phyloP scores from a whole-genome alignment of 2,888 invertebrate species.

The Sialis fuliginosa region DNA sequence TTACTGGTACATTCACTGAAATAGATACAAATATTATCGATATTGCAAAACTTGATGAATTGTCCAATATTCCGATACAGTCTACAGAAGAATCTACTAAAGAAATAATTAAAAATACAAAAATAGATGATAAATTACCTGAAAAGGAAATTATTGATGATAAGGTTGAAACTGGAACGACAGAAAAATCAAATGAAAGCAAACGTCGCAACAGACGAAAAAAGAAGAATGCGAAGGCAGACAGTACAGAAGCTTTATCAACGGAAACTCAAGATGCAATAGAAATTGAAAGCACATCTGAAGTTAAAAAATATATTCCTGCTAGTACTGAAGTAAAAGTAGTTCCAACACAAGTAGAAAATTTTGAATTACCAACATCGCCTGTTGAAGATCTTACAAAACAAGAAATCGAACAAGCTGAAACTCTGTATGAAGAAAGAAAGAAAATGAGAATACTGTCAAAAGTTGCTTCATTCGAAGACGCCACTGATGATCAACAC shows the following conservation, averaged over 20 bases:
- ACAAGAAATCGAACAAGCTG: slow-evolving; percentile 1
- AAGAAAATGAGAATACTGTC: slow-evolving; percentile 11
- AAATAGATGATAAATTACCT: neutral
- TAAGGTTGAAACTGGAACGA: too few species aligned
- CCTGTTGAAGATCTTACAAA: neutral
- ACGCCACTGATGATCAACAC: slow-evolving; percentile 22
- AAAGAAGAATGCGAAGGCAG: neutral
- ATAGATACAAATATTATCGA: neutral
- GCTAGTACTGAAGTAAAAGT: too few species aligned
- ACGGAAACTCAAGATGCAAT: too few species aligned
- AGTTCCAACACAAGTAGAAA: too few species aligned
- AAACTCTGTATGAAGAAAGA: neutral
- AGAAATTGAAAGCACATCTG: too few species aligned
- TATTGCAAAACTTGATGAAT: neutral
- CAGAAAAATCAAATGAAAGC: neutral
- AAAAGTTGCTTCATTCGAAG: slow-evolving; percentile 23
- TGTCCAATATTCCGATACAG: neutral
- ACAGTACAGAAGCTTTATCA: too few species aligned
- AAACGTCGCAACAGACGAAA: slow-evolving; percentile 1
- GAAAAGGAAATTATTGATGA: neutral
- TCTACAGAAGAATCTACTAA: neutral
- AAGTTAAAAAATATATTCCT: too few species aligned
- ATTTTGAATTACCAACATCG: too few species aligned
- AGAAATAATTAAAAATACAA: neutral
- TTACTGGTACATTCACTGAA: too few species aligned